Percentiles rank a stretch among this genome's conserved stretches.
Conservation (phyloP, 2,797 vertebrate genomes). For the Oreonectes daqikongensis region DNA sequence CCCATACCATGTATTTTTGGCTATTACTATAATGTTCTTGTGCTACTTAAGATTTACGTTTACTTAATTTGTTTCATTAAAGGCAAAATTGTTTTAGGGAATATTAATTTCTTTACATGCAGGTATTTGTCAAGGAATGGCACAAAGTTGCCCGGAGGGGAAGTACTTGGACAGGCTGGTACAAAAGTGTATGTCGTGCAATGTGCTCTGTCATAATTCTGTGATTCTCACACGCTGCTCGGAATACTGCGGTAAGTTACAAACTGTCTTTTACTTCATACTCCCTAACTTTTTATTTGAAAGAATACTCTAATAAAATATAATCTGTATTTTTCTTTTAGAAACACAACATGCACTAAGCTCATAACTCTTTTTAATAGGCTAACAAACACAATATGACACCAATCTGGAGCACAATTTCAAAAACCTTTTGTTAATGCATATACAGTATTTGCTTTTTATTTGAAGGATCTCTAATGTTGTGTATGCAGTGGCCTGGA, state of each 20-base stretch:
- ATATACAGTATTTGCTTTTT: not conserved
- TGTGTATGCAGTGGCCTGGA: slow-evolving; percentile 55
- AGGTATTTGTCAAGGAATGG: slow-evolving; percentile 57
- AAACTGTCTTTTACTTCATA: not conserved
- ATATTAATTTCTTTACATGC: not conserved
- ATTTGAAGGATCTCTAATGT: not conserved
- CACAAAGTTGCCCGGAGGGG: slow-evolving; percentile 48
- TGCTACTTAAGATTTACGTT: too few species aligned
- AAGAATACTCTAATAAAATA: not conserved
- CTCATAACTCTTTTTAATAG: not conserved
- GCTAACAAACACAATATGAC: not conserved
- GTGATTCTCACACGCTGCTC: slow-evolving; percentile 47
- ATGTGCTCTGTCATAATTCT: slow-evolving; percentile 45
- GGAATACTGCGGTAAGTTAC: slow-evolving; percentile 69
- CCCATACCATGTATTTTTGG: too few species aligned
- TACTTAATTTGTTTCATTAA: too few species aligned
- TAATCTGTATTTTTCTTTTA: not conserved
- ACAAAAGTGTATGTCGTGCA: slow-evolving; percentile 60
- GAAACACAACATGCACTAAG: not conserved
- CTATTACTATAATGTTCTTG: too few species aligned
- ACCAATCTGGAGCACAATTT: not conserved
- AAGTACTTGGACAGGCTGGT: slow-evolving; percentile 63
- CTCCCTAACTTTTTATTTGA: not conserved
- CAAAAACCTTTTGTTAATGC: too few species aligned
- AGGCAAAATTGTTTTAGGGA: too few species aligned